A percentile compares a stretch with the other conserved stretches of the same genome.
These are phyloP conservation scores for Amiota mariae DNA, from an alignment of 2,888 invertebrate genomes.

Conservation along the genomic window DNA sequence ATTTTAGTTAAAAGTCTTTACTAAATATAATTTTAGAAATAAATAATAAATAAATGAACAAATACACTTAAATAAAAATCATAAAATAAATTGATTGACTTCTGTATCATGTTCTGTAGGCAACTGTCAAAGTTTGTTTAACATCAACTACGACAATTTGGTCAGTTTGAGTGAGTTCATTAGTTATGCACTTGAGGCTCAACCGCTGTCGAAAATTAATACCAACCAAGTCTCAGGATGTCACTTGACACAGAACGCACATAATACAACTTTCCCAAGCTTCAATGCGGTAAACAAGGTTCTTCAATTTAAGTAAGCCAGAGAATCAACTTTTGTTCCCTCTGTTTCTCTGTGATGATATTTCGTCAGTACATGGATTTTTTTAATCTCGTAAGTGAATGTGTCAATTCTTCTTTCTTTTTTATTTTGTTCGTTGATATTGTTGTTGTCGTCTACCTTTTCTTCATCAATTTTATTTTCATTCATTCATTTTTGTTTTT, in stretches of 20 bases:
- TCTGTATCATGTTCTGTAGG: slow-evolving; percentile 39
- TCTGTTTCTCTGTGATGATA: slow-evolving; percentile 29
- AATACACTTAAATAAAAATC: slow-evolving; percentile 2
- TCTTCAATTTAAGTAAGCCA: slow-evolving; percentile 50
- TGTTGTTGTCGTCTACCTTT: slow-evolving; percentile 10
- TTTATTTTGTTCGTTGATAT: too few species aligned
- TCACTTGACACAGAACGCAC: not conserved
- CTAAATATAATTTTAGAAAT: too few species aligned
- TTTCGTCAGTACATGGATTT: slow-evolving; percentile 12
- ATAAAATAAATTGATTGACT: not conserved
- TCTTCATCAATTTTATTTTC: slow-evolving; percentile 28
- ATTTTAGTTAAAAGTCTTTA: too few species aligned
- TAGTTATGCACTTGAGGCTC: slow-evolving; percentile 47
- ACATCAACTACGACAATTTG: not conserved
- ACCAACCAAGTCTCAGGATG: slow-evolving; percentile 18
- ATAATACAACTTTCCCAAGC: not conserved
- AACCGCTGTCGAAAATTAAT: slow-evolving; percentile 32
- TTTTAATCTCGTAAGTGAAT: slow-evolving; percentile 65
- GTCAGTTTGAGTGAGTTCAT: slow-evolving; percentile 47
- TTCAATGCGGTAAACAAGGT: slow-evolving; percentile 17
- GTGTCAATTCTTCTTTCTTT: slow-evolving; percentile 59
- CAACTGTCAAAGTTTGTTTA: slow-evolving; percentile 50
- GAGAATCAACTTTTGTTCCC: not conserved
- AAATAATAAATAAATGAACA: too few species aligned
- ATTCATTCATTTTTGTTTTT: slow-evolving; percentile 46